Conservation (phyloP, 2,113 vertebrate genomes). For the cattle (Bos taurus) region ARS-UCD2.0 NC_037357.1:114833501-114834000, state of each 20-base stretch:
- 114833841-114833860: neutral
- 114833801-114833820: neutral
- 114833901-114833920: neutral
- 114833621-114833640: neutral
- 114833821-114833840: neutral
- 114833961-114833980: neutral
- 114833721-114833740: neutral
- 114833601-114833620: neutral
- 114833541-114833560: neutral
- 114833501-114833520: neutral
- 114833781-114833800: neutral
- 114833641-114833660: neutral
- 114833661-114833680: neutral
- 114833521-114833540: neutral
- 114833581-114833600: neutral
- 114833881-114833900: neutral
- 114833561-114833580: neutral
- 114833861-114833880: neutral
- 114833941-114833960: neutral
- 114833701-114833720: neutral
- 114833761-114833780: neutral
- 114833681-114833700: neutral
- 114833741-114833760: neutral
- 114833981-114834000: neutral
- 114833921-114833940: neutral